A percentile compares a stretch with the other conserved stretches of the same genome.
These are phyloP conservation scores for Patella depressa DNA, from an alignment of 2,888 invertebrate species.

Conservation along the genomic window DNA sequence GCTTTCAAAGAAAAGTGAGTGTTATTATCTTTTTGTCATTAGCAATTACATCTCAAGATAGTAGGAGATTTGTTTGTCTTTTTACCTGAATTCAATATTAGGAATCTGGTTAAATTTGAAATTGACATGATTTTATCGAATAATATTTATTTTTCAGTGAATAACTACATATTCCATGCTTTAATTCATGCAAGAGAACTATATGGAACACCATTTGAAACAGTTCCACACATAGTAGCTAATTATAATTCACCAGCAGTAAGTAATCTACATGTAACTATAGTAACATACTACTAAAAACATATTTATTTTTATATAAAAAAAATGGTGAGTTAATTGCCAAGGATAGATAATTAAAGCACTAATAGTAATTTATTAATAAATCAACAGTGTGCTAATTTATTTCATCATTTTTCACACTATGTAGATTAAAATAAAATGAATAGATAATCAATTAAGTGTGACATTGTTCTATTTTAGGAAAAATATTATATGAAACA, in stretches of 20 bases:
- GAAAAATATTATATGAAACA: too few species aligned
- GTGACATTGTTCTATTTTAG: too few species aligned
- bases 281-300: background rate
- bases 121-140: background rate
- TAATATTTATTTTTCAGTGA: slow-evolving; percentile 70
- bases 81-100: background rate
- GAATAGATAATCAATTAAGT: too few species aligned
- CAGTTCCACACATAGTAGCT: slow-evolving; percentile 25
- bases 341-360: too few species aligned
- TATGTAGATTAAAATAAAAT: background rate
- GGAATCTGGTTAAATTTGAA: background rate
- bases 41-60: background rate
- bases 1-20: slow-evolving; percentile 75
- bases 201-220: slow-evolving; percentile 66
- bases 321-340: background rate
- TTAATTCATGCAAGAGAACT: slow-evolving; percentile 69
- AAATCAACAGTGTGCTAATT: too few species aligned
- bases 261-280: slow-evolving; percentile 17
- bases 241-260: slow-evolving; percentile 41
- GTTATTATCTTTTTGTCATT: background rate
- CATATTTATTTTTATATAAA: background rate
- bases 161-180: slow-evolving; percentile 71
- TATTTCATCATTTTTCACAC: background rate
- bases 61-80: background rate
- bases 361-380: too few species aligned